These are phyloP conservation scores for Chironomus riparius DNA, from an alignment of 2,888 invertebrate genomes.

Conservation along the genomic window DNA sequence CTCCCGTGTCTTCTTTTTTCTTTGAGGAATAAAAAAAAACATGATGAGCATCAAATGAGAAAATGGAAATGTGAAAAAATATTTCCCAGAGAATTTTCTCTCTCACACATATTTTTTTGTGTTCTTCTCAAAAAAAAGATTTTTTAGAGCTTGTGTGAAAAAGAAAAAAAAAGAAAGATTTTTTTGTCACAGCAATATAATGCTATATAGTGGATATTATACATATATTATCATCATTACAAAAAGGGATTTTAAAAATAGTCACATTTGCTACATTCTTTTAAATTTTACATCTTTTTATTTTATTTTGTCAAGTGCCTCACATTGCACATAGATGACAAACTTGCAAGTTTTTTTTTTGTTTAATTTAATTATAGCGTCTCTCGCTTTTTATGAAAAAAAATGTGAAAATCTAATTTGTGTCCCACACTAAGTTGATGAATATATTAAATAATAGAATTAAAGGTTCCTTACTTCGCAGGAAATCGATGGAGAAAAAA, in stretches of 20 bases:
- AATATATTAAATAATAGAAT: background rate
- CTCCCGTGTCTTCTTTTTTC: background rate
- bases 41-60: background rate
- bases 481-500: conserved; percentile 9
- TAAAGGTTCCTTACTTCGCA: background rate
- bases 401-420: background rate
- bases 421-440: background rate
- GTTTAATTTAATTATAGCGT: conserved; percentile 17
- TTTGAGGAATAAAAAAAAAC: background rate
- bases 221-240: background rate
- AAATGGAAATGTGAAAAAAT: background rate
- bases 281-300: background rate
- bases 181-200: conserved; percentile 11
- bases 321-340: background rate
- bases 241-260: too few species aligned
- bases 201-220: background rate
- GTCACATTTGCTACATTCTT: background rate
- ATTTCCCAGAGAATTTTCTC: conserved; percentile 4
- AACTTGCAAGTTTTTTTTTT: conserved; percentile 23
- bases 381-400: background rate
- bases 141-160: background rate
- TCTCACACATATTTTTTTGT: background rate
- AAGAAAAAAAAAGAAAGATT: background rate
- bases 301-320: background rate
- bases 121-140: background rate